A percentile compares a stretch with the other conserved stretches of the same genome.
Conservation (phyloP, 2,113 vertebrate species). For the Alligator mississippiensis region DNA sequence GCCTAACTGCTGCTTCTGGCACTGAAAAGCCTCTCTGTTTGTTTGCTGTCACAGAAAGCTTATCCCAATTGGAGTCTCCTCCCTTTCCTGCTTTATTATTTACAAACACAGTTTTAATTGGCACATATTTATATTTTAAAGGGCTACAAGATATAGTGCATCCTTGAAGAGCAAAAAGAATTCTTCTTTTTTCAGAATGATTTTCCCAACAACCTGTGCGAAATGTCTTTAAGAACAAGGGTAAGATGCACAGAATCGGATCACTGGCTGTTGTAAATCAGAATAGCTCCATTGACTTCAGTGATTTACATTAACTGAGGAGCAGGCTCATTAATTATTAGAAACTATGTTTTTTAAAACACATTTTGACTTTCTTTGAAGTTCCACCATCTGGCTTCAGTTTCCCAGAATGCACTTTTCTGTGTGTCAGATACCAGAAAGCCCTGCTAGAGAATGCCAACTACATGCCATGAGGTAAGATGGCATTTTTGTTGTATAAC, state of each 20-base stretch:
- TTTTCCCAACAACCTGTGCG: slow-evolving; percentile 25
- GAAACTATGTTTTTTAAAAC: slow-evolving; percentile 58
- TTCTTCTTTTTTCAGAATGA: not conserved
- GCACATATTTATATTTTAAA: not conserved
- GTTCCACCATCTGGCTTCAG: slow-evolving; percentile 58
- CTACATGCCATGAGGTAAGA: slow-evolving; percentile 18
- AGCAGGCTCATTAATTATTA: slow-evolving; percentile 36
- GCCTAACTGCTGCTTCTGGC: not conserved
- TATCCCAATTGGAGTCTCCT: not conserved
- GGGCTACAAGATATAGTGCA: not conserved
- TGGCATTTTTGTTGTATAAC: not conserved
- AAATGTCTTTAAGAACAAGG: slow-evolving; percentile 8
- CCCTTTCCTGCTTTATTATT: slow-evolving; percentile 4
- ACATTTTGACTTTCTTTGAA: slow-evolving; percentile 57
- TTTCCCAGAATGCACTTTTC: slow-evolving; percentile 19
- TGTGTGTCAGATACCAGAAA: not conserved
- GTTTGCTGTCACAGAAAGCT: not conserved
- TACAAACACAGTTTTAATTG: slow-evolving; percentile 48
- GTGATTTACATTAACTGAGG: slow-evolving; percentile 13
- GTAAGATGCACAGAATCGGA: not conserved
- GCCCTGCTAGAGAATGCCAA: slow-evolving; percentile 41
- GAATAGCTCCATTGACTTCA: not conserved
- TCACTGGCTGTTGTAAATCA: slow-evolving; percentile 27
- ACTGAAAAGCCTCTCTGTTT: not conserved
- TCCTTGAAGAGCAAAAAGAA: not conserved